phyloP scores from a whole-genome alignment of 2,888 invertebrate genomes.

The Epistrophe grossulariae region DNA sequence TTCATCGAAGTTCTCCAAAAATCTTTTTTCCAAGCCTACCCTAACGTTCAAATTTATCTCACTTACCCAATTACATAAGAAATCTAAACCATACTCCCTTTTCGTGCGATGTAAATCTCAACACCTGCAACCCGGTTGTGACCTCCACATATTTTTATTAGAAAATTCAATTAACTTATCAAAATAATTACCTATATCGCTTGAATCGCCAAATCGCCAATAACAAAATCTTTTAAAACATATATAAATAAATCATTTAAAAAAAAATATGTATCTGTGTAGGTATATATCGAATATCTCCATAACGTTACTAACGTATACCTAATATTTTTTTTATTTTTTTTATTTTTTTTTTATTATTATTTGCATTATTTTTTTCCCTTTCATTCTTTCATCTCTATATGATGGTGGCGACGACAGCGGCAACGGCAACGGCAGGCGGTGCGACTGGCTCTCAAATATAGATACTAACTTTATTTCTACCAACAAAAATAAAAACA shows the following conservation, averaged over 20 bases:
- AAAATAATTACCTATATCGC: slow-evolving; percentile 18
- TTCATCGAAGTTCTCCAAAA: background rate
- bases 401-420: background rate
- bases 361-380: slow-evolving; percentile 61
- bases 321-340: slow-evolving; percentile 2
- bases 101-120: background rate
- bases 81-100: background rate
- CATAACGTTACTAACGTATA: background rate
- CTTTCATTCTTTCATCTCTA: slow-evolving; percentile 36
- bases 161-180: slow-evolving; percentile 28
- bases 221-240: slow-evolving; percentile 36
- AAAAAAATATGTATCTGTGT: slow-evolving; percentile 11
- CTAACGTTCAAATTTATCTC: background rate
- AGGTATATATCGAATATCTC: background rate
- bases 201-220: slow-evolving; percentile 7
- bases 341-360: slow-evolving; percentile 47
- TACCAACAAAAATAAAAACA: slow-evolving; percentile 32
- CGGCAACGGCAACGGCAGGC: background rate
- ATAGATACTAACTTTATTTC: background rate
- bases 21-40: background rate
- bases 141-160: slow-evolving; percentile 5
- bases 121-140: background rate
- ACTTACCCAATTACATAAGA: slow-evolving; percentile 1
- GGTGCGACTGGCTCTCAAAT: slow-evolving; percentile 19
- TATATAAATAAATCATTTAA: slow-evolving; percentile 67